A percentile compares a stretch with the other conserved stretches of the same genome.
Evolutionary conservation across 1,140 invertebrate species (phyloP).

Genomic region (Drosophila sturtevanti): DNA sequence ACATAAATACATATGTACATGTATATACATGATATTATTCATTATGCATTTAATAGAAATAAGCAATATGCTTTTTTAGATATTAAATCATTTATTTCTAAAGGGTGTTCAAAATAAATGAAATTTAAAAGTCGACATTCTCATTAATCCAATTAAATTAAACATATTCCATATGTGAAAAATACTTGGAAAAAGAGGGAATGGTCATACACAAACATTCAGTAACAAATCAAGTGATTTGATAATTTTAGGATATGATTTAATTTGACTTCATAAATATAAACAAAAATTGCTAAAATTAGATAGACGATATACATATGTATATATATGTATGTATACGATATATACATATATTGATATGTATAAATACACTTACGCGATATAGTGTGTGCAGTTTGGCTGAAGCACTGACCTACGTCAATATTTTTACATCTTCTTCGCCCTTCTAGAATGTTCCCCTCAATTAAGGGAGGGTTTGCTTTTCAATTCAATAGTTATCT

Average conservation of each 20-base stretch:
- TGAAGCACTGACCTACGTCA: no score
- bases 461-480: background rate
- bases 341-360: background rate
- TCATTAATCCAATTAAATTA: background rate
- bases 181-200: background rate
- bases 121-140: background rate
- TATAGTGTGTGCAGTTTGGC: no score
- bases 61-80: no score
- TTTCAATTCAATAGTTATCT: background rate
- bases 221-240: background rate
- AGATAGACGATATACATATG: background rate
- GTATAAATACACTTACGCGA: no score
- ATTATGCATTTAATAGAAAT: no score
- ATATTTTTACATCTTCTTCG: background rate
- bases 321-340: background rate
- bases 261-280: background rate
- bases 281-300: slow-evolving; percentile 5
- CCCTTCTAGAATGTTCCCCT: background rate
- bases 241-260: slow-evolving; percentile 3
- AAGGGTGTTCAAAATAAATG: no score
- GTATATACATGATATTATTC: no score
- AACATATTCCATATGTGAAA: background rate
- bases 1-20: no score
- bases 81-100: no score
- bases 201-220: background rate